Evolutionary conservation across 2,888 invertebrate genomes (phyloP).

Genomic region (Cheiracanthium punctorium): DNA sequence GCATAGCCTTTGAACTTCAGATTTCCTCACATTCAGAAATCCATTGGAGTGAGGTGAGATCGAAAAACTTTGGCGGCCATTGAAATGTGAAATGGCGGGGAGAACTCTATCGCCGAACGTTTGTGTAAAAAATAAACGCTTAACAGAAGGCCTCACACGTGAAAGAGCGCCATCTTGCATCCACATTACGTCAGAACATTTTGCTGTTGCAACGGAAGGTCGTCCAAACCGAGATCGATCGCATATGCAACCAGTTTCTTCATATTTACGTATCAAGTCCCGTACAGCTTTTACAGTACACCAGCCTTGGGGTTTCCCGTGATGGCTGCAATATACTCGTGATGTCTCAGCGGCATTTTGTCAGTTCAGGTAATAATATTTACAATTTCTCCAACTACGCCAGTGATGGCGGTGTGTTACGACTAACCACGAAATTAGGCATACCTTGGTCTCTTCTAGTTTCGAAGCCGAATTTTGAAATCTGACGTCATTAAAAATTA

Average conservation of each 20-base stretch:
- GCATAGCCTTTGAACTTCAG: not conserved
- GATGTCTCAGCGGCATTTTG: not conserved
- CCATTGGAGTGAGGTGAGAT: too few relatives aligned
- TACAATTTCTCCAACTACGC: not conserved
- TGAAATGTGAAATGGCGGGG: too few relatives aligned
- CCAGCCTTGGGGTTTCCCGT: not conserved
- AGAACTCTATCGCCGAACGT: too few relatives aligned
- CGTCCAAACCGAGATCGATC: not conserved
- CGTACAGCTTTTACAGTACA: constrained; percentile 10
- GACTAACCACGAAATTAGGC: too few relatives aligned
- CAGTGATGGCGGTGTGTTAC: too few relatives aligned
- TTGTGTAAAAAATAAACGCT: too few relatives aligned
- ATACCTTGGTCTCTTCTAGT: not conserved
- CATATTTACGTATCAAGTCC: constrained; percentile 21
- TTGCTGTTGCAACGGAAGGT: constrained; percentile 2
- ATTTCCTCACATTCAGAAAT: too few relatives aligned
- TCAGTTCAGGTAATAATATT: not conserved
- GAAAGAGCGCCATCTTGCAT: too few relatives aligned
- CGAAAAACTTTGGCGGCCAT: too few relatives aligned
- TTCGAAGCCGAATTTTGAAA: not conserved
- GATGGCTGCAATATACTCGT: not conserved
- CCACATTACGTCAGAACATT: not conserved
- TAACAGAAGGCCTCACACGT: too few relatives aligned
- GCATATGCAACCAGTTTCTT: constrained; percentile 29
- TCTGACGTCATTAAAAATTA: too few relatives aligned